These are phyloP conservation scores for Noctilio leporinus DNA, from an alignment of 2,113 vertebrate species.

Conservation along the genomic window DNA sequence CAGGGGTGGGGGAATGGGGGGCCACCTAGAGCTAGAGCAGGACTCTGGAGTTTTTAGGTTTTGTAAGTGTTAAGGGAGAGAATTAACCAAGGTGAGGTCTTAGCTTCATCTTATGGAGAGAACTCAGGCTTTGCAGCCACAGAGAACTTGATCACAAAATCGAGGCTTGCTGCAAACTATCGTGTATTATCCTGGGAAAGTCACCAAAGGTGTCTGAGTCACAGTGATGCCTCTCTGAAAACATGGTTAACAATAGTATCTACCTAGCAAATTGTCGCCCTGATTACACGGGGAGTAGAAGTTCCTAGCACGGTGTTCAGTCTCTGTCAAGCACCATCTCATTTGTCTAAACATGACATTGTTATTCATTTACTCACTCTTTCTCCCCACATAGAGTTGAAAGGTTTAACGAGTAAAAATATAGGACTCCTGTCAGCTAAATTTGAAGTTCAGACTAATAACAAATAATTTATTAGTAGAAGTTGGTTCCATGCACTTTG, in stretches of 20 bases:
- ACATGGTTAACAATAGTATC: background rate
- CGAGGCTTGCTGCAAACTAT: background rate
- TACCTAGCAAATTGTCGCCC: background rate
- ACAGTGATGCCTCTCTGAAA: background rate
- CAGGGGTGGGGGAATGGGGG: background rate
- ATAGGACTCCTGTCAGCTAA: background rate
- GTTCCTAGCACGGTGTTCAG: background rate
- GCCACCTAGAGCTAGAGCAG: background rate
- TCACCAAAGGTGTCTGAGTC: background rate
- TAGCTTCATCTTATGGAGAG: background rate
- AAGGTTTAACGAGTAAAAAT: background rate
- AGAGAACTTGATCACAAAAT: background rate
- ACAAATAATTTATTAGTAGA: background rate
- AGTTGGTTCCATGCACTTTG: background rate
- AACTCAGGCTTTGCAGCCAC: background rate
- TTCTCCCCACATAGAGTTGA: background rate
- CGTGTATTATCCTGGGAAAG: background rate
- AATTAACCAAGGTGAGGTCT: background rate
- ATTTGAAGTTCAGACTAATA: background rate
- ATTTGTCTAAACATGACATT: background rate
- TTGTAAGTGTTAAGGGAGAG: background rate
- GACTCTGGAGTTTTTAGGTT: background rate
- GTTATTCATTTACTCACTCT: background rate
- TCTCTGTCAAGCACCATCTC: background rate
- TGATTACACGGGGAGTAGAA: background rate